A percentile compares a stretch with the other conserved stretches of the same genome.
Evolutionary conservation across 2,797 vertebrate species (phyloP).

Genomic region (Falco rusticolus): DNA sequence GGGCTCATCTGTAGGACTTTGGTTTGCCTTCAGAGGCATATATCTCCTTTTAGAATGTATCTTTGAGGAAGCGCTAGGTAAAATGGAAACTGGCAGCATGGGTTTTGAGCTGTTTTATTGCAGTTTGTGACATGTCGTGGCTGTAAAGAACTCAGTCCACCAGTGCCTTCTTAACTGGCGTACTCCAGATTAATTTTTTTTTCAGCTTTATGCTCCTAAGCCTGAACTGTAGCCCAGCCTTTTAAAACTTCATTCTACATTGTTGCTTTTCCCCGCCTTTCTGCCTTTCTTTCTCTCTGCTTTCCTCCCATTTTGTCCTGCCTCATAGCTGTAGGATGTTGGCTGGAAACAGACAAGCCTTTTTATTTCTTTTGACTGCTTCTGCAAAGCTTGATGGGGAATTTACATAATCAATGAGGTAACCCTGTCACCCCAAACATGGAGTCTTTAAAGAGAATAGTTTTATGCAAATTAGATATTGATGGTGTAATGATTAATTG

Average conservation of each 20-base stretch:
- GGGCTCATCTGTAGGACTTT: background rate
- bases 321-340: slow-evolving; percentile 75
- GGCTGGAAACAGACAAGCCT: slow-evolving; percentile 79
- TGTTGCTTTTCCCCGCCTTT: background rate
- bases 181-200: background rate
- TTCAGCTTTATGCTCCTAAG: background rate
- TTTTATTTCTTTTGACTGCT: slow-evolving; percentile 90
- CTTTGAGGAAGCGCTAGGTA: background rate
- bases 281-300: background rate
- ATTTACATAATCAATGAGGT: slow-evolving; percentile 99
- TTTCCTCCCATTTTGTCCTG: slow-evolving; percentile 33
- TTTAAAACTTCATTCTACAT: background rate
- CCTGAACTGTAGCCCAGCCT: background rate
- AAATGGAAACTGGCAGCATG: background rate
- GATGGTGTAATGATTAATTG: slow-evolving; percentile 96
- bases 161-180: background rate
- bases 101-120: background rate
- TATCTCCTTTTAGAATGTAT: background rate
- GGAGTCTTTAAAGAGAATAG: slow-evolving; percentile 93
- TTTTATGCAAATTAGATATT: slow-evolving; percentile 99
- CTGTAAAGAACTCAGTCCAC: background rate
- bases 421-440: slow-evolving; percentile 93
- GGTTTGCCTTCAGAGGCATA: background rate
- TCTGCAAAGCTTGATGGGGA: slow-evolving; percentile 87
- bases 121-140: background rate